These are phyloP conservation scores for Helicorthomorpha holstii DNA, from an alignment of 1,140 invertebrate genomes.

Conservation along the genomic window DNA sequence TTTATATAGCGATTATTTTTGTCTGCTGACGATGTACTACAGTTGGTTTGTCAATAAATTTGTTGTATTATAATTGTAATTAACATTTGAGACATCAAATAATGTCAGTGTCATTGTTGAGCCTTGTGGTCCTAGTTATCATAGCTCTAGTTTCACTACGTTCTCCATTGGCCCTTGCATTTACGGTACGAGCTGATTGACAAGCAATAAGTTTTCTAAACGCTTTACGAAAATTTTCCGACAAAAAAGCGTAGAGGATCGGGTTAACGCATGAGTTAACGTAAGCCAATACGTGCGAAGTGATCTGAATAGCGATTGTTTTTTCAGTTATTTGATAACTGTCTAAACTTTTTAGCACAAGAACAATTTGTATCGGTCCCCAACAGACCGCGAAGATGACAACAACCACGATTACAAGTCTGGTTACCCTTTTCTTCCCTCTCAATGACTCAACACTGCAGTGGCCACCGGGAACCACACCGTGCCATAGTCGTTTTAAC, in stretches of 20 bases:
- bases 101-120: background rate
- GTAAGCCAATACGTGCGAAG: slow-evolving; percentile 80
- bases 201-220: slow-evolving; percentile 44
- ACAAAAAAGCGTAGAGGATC: slow-evolving; percentile 82
- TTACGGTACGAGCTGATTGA: background rate
- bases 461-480: slow-evolving; percentile 47
- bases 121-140: background rate
- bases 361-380: slow-evolving; percentile 80
- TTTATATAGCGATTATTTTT: no score
- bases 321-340: slow-evolving; percentile 43
- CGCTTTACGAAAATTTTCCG: slow-evolving; percentile 68
- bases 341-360: slow-evolving; percentile 56
- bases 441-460: slow-evolving; percentile 49
- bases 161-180: background rate
- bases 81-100: no score
- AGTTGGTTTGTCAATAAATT: no score
- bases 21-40: no score
- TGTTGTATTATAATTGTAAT: no score
- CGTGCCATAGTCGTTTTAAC: slow-evolving; percentile 72
- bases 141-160: background rate
- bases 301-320: slow-evolving; percentile 57
- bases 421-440: slow-evolving; percentile 75
- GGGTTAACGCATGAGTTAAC: slow-evolving; percentile 91
- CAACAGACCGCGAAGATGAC: slow-evolving; percentile 89
- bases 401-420: slow-evolving; percentile 85